These are phyloP conservation scores for Sarcophaga variegata DNA, from an alignment of 2,888 invertebrate species.

Conservation along the genomic window DNA sequence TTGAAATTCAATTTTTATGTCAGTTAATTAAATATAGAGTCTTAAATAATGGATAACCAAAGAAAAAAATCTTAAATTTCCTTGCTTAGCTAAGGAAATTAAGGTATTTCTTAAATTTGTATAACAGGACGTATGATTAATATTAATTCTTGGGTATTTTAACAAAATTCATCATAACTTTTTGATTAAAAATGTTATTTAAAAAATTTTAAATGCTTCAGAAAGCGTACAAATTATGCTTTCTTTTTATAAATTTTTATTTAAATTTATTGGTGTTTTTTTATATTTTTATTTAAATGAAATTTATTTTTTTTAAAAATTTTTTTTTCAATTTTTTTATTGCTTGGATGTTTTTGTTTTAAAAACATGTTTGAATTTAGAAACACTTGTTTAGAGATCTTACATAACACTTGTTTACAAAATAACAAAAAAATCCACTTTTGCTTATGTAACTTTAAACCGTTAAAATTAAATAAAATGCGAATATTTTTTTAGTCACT, in stretches of 20 bases:
- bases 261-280: not conserved
- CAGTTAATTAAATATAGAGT: too few relatives aligned
- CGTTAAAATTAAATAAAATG: not conserved
- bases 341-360: slow-evolving; percentile 4
- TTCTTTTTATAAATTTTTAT: not conserved
- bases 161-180: not conserved
- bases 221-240: not conserved
- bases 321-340: not conserved
- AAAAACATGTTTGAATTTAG: slow-evolving; percentile 6
- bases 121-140: slow-evolving; percentile 27
- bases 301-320: not conserved
- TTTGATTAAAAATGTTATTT: not conserved
- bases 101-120: not conserved
- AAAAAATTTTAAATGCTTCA: not conserved
- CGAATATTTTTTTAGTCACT: too few relatives aligned
- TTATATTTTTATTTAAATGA: not conserved
- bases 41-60: too few relatives aligned
- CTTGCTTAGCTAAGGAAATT: not conserved
- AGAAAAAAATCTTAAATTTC: too few relatives aligned
- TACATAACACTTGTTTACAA: slow-evolving; percentile 29
- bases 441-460: slow-evolving; percentile 20
- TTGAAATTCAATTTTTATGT: too few relatives aligned
- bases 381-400: slow-evolving; percentile 4
- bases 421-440: not conserved
- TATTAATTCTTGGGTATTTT: slow-evolving; percentile 17